A percentile compares a stretch with the other conserved stretches of the same genome.
phyloP scores from a whole-genome alignment of 2,797 vertebrate species.

The Megaceryle alcyon region DNA sequence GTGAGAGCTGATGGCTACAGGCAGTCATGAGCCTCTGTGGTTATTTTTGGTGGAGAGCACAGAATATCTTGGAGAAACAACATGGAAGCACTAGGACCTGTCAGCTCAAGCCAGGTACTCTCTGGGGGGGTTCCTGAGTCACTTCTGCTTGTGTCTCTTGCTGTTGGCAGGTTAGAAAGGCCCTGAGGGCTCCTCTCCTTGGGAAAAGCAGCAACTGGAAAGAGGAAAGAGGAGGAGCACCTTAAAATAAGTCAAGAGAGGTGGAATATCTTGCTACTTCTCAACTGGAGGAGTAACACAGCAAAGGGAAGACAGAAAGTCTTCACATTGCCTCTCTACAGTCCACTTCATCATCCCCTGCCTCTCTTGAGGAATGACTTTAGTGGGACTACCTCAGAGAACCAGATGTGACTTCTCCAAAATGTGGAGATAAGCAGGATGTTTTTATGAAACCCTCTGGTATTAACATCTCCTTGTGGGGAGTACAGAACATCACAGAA shows the following conservation, averaged over 20 bases:
- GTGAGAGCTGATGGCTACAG: background rate
- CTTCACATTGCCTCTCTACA: background rate
- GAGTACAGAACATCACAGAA: background rate
- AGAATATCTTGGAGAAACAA: background rate
- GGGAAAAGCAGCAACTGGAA: background rate
- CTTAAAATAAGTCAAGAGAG: background rate
- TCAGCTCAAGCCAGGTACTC: background rate
- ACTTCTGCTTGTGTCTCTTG: rapidly evolving
- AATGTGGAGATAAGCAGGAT: background rate
- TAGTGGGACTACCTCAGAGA: background rate
- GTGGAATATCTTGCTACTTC: background rate
- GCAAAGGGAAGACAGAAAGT: background rate
- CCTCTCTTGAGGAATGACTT: background rate
- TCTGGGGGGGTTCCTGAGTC: background rate
- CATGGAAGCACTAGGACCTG: rapidly evolving
- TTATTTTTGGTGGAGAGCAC: background rate
- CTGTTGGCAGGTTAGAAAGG: background rate
- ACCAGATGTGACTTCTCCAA: background rate
- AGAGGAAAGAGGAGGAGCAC: background rate
- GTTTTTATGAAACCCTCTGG: background rate
- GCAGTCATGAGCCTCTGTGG: background rate
- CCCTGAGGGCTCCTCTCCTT: background rate
- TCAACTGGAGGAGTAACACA: background rate
- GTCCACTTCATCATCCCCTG: background rate
- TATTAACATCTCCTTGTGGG: rapidly evolving